Conservation (phyloP, 2,888 invertebrate species). For the Synergus japonicus region DNA sequence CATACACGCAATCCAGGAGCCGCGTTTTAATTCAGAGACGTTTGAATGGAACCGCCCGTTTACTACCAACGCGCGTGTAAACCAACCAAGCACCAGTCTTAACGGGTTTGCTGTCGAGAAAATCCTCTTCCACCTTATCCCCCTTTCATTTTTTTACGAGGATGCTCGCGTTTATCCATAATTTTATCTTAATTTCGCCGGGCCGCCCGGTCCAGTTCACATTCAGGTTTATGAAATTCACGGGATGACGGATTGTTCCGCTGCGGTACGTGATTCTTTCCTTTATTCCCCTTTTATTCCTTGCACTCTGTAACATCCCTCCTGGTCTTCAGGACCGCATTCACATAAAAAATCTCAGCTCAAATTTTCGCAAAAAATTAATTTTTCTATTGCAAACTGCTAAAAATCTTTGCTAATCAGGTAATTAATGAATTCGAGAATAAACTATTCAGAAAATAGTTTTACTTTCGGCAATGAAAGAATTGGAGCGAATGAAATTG, state of each 20-base stretch:
- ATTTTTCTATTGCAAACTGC: no score
- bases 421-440: no score
- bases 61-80: slow-evolving; percentile 53
- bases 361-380: background rate
- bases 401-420: no score
- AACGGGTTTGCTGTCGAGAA: slow-evolving; percentile 50
- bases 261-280: slow-evolving; percentile 61
- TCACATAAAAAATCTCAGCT: background rate
- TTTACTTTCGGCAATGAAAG: no score
- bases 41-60: slow-evolving; percentile 56
- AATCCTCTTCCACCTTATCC: slow-evolving; percentile 41
- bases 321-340: background rate
- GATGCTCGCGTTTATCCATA: slow-evolving; percentile 61
- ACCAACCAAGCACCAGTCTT: slow-evolving; percentile 50
- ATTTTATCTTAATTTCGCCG: slow-evolving; percentile 62
- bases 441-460: no score
- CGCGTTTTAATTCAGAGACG: slow-evolving; percentile 51
- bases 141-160: slow-evolving; percentile 51
- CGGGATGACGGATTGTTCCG: slow-evolving; percentile 60
- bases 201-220: slow-evolving; percentile 51
- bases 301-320: background rate
- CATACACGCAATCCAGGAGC: slow-evolving; percentile 44
- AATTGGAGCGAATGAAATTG: no score
- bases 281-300: slow-evolving; percentile 42
- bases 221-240: slow-evolving; percentile 64